A percentile compares a stretch with the other conserved stretches of the same genome.
phyloP scores from a whole-genome alignment of 2,113 vertebrate genomes.

The Pomatorhinus ruficollis region DNA sequence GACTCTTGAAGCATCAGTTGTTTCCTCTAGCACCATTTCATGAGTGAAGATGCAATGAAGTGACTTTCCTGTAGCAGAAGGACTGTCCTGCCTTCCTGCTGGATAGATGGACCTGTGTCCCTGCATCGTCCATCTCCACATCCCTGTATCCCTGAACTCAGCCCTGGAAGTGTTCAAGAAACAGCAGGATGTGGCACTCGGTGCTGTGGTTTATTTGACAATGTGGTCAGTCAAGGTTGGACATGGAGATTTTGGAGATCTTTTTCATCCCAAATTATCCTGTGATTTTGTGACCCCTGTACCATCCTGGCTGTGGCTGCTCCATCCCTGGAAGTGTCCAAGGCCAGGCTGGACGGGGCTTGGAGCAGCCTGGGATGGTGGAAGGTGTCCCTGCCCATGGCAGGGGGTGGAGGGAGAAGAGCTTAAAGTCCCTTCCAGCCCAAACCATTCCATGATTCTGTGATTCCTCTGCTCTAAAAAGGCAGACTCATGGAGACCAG shows the following conservation, averaged over 20 bases:
- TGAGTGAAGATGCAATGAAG: background rate
- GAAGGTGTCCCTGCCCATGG: background rate
- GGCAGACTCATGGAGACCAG: background rate
- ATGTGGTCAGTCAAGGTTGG: background rate
- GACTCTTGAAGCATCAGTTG: background rate
- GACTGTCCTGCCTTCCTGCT: background rate
- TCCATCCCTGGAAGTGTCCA: background rate
- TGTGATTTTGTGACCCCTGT: background rate
- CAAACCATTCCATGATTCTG: background rate
- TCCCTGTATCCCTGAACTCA: too few species aligned
- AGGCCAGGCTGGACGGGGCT: accelerated
- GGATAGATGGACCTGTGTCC: too few species aligned
- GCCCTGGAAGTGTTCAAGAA: background rate
- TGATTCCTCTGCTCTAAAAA: accelerated
- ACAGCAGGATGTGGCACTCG: background rate
- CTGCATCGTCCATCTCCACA: background rate
- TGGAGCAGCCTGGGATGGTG: background rate
- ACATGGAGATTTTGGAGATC: background rate
- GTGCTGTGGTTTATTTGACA: background rate
- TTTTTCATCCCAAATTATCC: background rate
- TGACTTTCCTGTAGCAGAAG: background rate
- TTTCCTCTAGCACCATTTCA: background rate
- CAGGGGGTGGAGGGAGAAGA: background rate
- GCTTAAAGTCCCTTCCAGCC: background rate
- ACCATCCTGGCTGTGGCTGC: background rate